Percentiles rank a stretch among this genome's conserved stretches.
phyloP scores from a whole-genome alignment of 2,888 invertebrate genomes.

The Chironomus riparius region DNA sequence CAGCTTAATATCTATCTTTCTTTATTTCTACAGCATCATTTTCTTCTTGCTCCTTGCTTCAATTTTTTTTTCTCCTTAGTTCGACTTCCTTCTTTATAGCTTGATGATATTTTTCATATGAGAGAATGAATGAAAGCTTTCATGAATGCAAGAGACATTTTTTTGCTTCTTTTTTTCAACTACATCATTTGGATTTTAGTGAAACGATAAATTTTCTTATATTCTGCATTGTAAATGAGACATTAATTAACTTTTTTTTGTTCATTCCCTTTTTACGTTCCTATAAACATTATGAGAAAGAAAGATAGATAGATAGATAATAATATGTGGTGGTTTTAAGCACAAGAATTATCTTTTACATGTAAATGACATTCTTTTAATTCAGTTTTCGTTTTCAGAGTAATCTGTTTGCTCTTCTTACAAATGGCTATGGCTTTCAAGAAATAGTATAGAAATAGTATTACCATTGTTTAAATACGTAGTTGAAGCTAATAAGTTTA shows the following conservation, averaged over 20 bases:
- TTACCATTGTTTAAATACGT: too few relatives aligned
- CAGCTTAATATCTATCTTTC: slow-evolving; percentile 2
- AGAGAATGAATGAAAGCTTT: not conserved
- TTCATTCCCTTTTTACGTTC: not conserved
- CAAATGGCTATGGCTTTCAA: not conserved
- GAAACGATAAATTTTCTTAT: not conserved
- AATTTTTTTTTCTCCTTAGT: too few relatives aligned
- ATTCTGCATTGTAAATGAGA: not conserved
- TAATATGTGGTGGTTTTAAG: not conserved
- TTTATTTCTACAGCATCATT: not conserved
- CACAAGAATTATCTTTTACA: not conserved
- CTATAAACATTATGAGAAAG: too few relatives aligned
- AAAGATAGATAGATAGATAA: not conserved
- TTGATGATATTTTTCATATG: too few relatives aligned
- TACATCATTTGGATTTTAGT: not conserved
- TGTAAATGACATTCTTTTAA: not conserved
- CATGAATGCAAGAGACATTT: not conserved
- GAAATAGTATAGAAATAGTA: not conserved
- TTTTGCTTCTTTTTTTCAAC: not conserved
- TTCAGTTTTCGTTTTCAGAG: not conserved
- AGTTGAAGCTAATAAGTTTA: too few relatives aligned
- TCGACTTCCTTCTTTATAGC: too few relatives aligned
- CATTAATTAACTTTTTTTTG: not conserved
- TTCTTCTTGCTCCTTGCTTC: too few relatives aligned
- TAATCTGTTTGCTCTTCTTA: not conserved